Percentiles rank a stretch among this genome's conserved stretches.
These are phyloP conservation scores for Dasypogon diadema DNA, from an alignment of 2,888 invertebrate genomes.

Conservation along the genomic window DNA sequence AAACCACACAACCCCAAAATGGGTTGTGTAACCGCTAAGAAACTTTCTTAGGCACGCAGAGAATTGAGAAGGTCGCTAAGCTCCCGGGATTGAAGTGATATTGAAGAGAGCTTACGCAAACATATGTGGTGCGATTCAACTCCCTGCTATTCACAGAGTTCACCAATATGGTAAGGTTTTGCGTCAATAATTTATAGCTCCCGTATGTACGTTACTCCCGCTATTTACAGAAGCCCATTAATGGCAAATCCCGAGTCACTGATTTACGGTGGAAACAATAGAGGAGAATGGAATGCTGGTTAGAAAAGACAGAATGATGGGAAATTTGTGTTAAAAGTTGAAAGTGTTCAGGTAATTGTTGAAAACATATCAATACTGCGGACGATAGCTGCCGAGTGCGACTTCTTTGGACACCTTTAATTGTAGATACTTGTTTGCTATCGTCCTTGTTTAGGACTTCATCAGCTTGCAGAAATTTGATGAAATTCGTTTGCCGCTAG, in stretches of 20 bases:
- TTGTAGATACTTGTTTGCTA: conserved; percentile 26
- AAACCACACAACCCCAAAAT: background rate
- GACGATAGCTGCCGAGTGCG: background rate
- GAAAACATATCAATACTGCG: background rate
- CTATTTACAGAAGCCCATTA: conserved; percentile 36
- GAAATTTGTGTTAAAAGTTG: conserved; percentile 37
- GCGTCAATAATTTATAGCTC: conserved; percentile 53
- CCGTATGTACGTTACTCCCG: conserved; percentile 45
- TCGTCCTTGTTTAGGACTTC: conserved; percentile 4
- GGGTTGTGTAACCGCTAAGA: background rate
- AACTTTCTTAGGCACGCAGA: background rate
- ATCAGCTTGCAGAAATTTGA: background rate
- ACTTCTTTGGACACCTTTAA: background rate
- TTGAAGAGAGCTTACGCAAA: background rate
- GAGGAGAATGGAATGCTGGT: too few species aligned
- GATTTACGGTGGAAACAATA: conserved; percentile 51
- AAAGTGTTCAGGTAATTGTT: conserved; percentile 16
- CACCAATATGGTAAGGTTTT: conserved; percentile 33
- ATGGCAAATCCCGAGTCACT: conserved; percentile 33
- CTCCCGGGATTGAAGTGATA: conserved; percentile 3
- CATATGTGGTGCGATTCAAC: background rate
- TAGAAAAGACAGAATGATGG: conserved; percentile 3
- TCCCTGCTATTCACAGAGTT: background rate
- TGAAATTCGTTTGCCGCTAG: background rate
- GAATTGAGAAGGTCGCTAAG: background rate